Base-by-base conservation (phyloP, 1,140 invertebrate genomes). In the Helicoverpa zea region DNA sequence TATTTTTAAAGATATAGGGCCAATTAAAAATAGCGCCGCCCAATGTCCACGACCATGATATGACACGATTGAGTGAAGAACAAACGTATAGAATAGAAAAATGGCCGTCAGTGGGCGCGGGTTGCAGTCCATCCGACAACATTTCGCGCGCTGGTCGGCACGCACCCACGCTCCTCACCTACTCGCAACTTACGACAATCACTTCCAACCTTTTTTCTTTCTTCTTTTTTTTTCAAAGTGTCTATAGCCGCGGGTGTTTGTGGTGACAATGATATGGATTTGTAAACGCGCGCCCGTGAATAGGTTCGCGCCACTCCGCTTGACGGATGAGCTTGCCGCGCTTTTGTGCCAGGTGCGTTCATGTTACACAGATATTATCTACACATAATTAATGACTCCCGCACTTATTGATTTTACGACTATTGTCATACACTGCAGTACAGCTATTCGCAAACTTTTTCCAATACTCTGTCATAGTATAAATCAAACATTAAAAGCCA, bases 291-390 rank as follows among this genome's bases (percentile, higher is more conserved):
- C 87, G 80, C 75, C 86, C 66, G 74, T 89, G 86, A 88, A 89
- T 86, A 90, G 83, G 93, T 92, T 89, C 89, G 89, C 92, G 92
- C 85, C 88, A 84, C 88, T 43, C 35, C 84, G 83, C 84, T 89
- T 92, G 91, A 94, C 91, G 89, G 89, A 92, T 94, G 92, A 92
- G 84, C 84, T 89, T 92, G 91, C 89, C 91, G 89, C 92, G 87
- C 86, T 92, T 92, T 90, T 83, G 85, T 81, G 91, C 90, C 91
- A 94, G 92, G 92, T 94, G 92, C 91, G 92, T 93, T 92, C 89
- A 90, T 87, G 86, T 91, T 88, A 86, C 86, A 86, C 79, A 86
- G 70, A 77, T 84, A 88, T 88, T 58, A 18, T 18, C 18, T 18
- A 18, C 90, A 86, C 80, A 86, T 88, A 85, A 93, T 93, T 87